Percentiles rank a stretch among this genome's conserved stretches.
These are phyloP conservation scores for Cyprinodon diabolis DNA, from an alignment of 2,797 vertebrate genomes.

Conservation along the genomic window DNA sequence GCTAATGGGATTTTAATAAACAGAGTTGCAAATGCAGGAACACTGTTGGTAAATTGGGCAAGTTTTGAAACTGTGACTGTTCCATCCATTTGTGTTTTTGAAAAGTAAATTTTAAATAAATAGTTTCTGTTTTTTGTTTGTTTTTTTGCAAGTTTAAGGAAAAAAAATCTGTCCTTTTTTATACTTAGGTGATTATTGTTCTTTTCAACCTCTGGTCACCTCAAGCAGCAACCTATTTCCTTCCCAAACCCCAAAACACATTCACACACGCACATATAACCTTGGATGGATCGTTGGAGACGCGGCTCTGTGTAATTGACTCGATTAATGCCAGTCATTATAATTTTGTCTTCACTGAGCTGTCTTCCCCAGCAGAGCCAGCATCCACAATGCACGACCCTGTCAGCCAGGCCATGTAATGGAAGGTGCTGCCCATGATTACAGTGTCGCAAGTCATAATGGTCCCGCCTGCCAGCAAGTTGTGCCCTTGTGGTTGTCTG, in stretches of 20 bases:
- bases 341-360: constrained; percentile 69
- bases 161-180: background rate
- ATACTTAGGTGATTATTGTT: constrained; percentile 30
- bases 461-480: constrained; percentile 59
- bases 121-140: background rate
- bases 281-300: constrained; percentile 72
- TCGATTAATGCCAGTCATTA: constrained; percentile 79
- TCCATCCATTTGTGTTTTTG: too few species aligned
- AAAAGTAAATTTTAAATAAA: background rate
- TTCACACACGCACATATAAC: constrained; percentile 48
- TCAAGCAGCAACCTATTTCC: constrained; percentile 27
- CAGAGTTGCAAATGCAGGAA: too few species aligned
- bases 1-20: too few species aligned
- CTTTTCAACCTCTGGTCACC: constrained; percentile 33
- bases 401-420: constrained; percentile 75
- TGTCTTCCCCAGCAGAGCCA: constrained; percentile 62
- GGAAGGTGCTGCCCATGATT: constrained; percentile 79
- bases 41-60: too few species aligned
- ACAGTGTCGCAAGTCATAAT: constrained; percentile 81
- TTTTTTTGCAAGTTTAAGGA: constrained; percentile 4
- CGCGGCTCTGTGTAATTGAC: constrained; percentile 74
- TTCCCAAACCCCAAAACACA: constrained; percentile 50
- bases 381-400: constrained; percentile 60
- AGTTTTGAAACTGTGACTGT: too few species aligned
- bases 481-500: constrained; percentile 59